Percentiles rank a stretch among this genome's conserved stretches.
Evolutionary conservation across 2,888 invertebrate genomes (phyloP).

Genomic region (Dicyrtoma fusca): DNA sequence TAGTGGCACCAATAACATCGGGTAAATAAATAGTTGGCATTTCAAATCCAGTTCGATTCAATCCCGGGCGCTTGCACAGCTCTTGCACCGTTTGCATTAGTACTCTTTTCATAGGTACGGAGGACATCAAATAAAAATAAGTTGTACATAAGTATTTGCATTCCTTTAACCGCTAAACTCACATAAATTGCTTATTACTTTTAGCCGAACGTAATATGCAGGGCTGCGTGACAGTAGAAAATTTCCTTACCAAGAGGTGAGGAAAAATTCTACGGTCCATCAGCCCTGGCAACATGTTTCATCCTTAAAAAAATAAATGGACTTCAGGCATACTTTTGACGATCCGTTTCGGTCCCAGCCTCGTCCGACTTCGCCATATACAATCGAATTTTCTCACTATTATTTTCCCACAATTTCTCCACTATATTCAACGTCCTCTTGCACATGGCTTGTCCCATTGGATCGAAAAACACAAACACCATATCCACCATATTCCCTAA

Average conservation of each 20-base stretch:
- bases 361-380: constrained; percentile 67
- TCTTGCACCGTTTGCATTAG: constrained; percentile 68
- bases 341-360: constrained; percentile 65
- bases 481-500: constrained; percentile 62
- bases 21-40: constrained; percentile 67
- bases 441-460: constrained; percentile 66
- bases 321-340: constrained; percentile 63
- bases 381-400: constrained; percentile 64
- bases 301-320: too few species aligned
- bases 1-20: constrained; percentile 48
- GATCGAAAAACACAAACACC: constrained; percentile 67
- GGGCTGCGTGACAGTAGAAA: too few species aligned
- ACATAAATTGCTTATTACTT: too few species aligned
- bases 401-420: constrained; percentile 63
- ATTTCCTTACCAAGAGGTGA: too few species aligned
- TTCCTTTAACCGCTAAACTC: too few species aligned
- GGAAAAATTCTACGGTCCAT: too few species aligned
- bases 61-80: constrained; percentile 64
- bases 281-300: too few species aligned
- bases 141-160: too few species aligned
- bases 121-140: not conserved
- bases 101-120: constrained; percentile 59
- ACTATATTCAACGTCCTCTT: constrained; percentile 65
- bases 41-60: constrained; percentile 65
- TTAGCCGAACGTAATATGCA: too few species aligned